A percentile compares a stretch with the other conserved stretches of the same genome.
These are phyloP conservation scores for Campopleginae sp. DNA, from an alignment of 2,888 invertebrate genomes.

Conservation along the genomic window DNA sequence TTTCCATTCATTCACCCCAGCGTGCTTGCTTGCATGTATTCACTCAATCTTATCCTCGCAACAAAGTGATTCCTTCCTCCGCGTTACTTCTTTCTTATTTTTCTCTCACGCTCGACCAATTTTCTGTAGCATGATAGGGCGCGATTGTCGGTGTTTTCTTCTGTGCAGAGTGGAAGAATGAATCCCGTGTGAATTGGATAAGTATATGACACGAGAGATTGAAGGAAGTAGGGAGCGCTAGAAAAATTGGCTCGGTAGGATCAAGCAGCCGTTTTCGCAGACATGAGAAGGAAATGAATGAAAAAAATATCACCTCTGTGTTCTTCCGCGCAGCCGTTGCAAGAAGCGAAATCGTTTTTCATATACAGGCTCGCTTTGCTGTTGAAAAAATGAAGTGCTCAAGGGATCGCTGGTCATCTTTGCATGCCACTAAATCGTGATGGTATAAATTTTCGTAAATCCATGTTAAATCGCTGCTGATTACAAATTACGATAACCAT, in stretches of 20 bases:
- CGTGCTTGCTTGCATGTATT: conserved; percentile 3
- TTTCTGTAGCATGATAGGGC: conserved; percentile 19
- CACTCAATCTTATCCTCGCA: background rate
- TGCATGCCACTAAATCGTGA: background rate
- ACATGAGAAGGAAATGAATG: background rate
- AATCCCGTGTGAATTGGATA: conserved; percentile 27
- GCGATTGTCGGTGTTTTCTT: conserved; percentile 32
- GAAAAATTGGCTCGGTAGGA: conserved; percentile 32
- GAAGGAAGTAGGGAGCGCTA: background rate
- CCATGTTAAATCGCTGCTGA: background rate
- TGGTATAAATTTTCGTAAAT: background rate
- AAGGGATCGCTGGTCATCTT: background rate
- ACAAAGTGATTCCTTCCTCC: conserved; percentile 45
- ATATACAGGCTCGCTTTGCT: background rate
- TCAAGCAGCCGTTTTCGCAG: conserved; percentile 3
- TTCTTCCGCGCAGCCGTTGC: background rate
- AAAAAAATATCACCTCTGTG: background rate
- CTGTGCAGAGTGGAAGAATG: conserved; percentile 21
- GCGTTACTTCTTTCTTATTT: background rate
- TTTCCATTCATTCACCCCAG: conserved; percentile 22
- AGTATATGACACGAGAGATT: conserved; percentile 30
- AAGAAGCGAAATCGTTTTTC: background rate
- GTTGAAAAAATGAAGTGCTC: background rate
- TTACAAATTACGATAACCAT: background rate
- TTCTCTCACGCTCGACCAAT: conserved; percentile 41